Evolutionary conservation across 2,797 vertebrate species (phyloP).

Genomic region (Chiroxiphia lanceolata): DNA sequence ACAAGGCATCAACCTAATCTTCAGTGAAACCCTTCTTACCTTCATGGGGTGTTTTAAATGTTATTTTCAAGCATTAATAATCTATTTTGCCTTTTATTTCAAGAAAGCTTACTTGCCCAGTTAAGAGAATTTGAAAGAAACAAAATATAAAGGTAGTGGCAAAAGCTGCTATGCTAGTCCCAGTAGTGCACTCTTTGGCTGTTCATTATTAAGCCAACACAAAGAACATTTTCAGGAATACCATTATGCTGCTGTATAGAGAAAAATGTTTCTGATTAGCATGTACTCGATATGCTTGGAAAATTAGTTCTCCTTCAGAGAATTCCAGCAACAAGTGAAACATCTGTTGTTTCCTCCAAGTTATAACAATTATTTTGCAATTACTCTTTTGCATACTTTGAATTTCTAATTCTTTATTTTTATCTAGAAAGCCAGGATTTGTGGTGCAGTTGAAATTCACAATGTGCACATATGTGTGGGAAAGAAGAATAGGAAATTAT

Average conservation of each 20-base stretch:
- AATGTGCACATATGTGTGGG: background rate
- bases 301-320: slow-evolving; percentile 44
- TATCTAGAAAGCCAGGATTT: background rate
- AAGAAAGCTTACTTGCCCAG: background rate
- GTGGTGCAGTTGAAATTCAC: background rate
- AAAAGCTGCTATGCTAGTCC: background rate
- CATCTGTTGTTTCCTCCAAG: slow-evolving; percentile 46
- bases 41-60: background rate
- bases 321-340: slow-evolving; percentile 47
- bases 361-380: slow-evolving; percentile 32
- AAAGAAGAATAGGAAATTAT: background rate
- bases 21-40: background rate
- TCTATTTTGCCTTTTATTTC: background rate
- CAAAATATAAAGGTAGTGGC: background rate
- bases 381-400: background rate
- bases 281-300: background rate
- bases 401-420: slow-evolving; percentile 26
- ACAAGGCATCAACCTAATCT: background rate
- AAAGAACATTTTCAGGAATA: slow-evolving; percentile 14
- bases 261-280: slow-evolving; percentile 47
- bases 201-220: background rate
- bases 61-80: background rate
- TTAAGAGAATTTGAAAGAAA: background rate
- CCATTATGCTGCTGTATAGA: background rate
- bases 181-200: background rate